Base-by-base conservation (phyloP, 2,113 vertebrate species). In the Aspidoscelis tigris region DNA sequence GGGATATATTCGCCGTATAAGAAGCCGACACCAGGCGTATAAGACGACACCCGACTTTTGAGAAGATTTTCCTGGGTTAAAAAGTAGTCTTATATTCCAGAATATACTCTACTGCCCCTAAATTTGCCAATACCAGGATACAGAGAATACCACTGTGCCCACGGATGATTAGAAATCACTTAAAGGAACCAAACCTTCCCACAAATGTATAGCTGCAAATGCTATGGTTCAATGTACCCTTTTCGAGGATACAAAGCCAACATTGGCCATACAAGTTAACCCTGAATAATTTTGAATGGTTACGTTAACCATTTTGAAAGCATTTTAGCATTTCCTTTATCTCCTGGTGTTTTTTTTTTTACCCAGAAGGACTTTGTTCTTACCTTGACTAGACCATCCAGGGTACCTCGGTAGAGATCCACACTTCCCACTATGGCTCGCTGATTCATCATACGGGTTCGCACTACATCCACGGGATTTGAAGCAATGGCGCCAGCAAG, bases 361-460 rank as follows among this genome's bases (percentile, higher is more conserved):
- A 22, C 24, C 14, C 8, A 89, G 75, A 70, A 79, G 81, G 24
- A 84, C 21, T 79, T 33, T 21, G 11, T 64, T 4, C 84, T 44
- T 89, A 99, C 97, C 97, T 98, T 98, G 90, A 99, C 84, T 0
- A 99, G 93, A 53, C 98, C 98, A 88, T 98, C 97, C 92, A 98
- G 83, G 0, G 98, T 99, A 82, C 98, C 97, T 91, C 96, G 97
- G 82, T 98, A 98, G 84, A 96, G 94, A 81, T 93, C 94, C 0
- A 94, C 92, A 24, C 88, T 94, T 81, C 93, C 96, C 92, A 94
- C 94, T 0, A 96, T 94, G 0, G 94, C 97, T 14, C 95, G 96
- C 95, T 99, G 98, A 96, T 99, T 99, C 97, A 99, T 99, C 97
- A 98, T 98, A 50, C 98, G 96, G 0, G 98, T 99, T 84, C 98